Evolutionary conservation across 2,797 vertebrate species (phyloP), one percentile per base, ranked within the genome.

Genomic region (Molothrus aeneus): DNA sequence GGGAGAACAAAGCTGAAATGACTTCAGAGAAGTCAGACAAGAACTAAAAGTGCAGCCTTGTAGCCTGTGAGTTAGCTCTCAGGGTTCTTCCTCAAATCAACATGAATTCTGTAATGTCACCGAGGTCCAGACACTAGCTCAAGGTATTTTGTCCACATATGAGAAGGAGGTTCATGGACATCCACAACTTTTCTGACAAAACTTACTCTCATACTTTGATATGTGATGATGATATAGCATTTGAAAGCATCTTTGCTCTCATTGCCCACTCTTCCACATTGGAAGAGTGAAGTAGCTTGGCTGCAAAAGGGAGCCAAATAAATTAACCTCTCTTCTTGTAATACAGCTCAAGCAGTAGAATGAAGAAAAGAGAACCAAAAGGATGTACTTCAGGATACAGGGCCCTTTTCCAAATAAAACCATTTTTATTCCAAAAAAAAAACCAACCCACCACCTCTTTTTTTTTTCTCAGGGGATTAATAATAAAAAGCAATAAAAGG

Each of bases 401-500:
- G 47, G 34, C 29, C 28, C 25, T 29, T 83, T 92, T 85, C 86
- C 59, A 81, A 86, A 45, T 80, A 81, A 90, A 88, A 70, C 20
- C 0, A 0, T 28, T 88, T 17, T 89, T 74, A 51, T 1, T 66
- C 20, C 6, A 4, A 59, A 84, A 51, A 56, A 31, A 31, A 32
- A 22, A 15, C 9, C 21, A 48, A 9, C 1, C 1, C 0, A 31
- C 7, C 7, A 48, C 5, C 11, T 47, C 11, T 16, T 26, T 19
- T 79, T 79, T 80, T 71, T 18, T 28, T 68, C 19, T 72, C 81
- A 34, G n/a, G 54, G 43, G 72, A 83, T 56, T 91, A 92, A 72
- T 36, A 93, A 85, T 85, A 89, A 90, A 92, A 83, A 91, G 47
- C 70, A 91, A 84, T 93, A 91, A 88, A 95, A 91, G 43, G 72